Evolutionary conservation across 2,113 vertebrate genomes (phyloP).

Genomic region (Brevimyrus niger): DNA sequence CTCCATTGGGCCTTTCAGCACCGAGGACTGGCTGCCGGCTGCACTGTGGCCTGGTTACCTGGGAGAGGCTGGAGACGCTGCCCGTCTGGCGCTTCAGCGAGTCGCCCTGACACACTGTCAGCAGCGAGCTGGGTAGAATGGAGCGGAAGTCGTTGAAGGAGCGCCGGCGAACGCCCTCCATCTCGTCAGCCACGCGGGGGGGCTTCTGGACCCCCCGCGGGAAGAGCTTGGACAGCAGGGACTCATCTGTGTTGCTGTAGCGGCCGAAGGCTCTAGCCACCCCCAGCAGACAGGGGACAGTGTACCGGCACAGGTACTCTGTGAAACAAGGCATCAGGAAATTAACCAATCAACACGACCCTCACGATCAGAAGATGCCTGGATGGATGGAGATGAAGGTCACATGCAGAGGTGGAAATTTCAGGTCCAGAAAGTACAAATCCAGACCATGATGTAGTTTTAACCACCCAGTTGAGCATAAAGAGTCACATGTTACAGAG

Average conservation of each 20-base stretch:
- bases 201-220: constrained; percentile 67
- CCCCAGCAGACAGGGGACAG: constrained; percentile 82
- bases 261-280: constrained; percentile 87
- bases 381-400: background rate
- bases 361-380: background rate
- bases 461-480: too few relatives aligned
- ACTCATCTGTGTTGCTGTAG: constrained; percentile 86
- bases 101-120: constrained; percentile 81
- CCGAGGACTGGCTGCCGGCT: background rate
- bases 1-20: background rate
- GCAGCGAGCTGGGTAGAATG: constrained; percentile 86
- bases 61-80: constrained; percentile 75
- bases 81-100: constrained; percentile 73
- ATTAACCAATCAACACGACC: background rate
- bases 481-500: too few relatives aligned
- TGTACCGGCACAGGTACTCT: constrained; percentile 88
- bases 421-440: too few relatives aligned
- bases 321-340: constrained; percentile 20
- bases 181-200: constrained; percentile 59
- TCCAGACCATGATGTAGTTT: too few relatives aligned
- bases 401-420: too few relatives aligned
- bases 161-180: constrained; percentile 69
- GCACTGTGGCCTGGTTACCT: constrained; percentile 53
- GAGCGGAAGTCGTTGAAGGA: constrained; percentile 97
- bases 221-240: constrained; percentile 88